phyloP scores from a whole-genome alignment of 2,888 invertebrate genomes.

The Salpingus planirostris region DNA sequence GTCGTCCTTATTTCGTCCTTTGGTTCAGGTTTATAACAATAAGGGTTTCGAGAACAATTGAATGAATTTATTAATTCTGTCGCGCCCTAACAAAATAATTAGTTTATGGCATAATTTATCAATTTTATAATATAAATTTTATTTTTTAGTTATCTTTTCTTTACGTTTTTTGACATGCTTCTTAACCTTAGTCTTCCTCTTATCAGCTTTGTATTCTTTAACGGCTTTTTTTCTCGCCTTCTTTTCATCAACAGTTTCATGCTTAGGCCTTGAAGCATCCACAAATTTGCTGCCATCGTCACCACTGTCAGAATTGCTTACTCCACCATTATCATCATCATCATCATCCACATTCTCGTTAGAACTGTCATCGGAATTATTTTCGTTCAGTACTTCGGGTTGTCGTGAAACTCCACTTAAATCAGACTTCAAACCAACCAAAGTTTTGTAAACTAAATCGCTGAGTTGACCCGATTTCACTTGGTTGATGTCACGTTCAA shows the following conservation, averaged over 20 bases:
- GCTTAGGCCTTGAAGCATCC: conserved; percentile 59
- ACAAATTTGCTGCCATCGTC: conserved; percentile 49
- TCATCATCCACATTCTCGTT: conserved; percentile 30
- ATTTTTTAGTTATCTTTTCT: too few relatives aligned
- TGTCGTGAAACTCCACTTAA: conserved; percentile 61
- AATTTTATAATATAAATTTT: too few relatives aligned
- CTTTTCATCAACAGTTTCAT: conserved; percentile 74
- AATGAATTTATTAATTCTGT: too few relatives aligned
- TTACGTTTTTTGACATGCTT: too few relatives aligned
- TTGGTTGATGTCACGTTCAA: conserved; percentile 76
- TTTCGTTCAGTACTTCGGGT: conserved; percentile 54
- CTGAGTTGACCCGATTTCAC: conserved; percentile 64
- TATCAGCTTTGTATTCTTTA: conserved; percentile 82
- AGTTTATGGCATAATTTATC: too few relatives aligned
- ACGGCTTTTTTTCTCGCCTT: conserved; percentile 79
- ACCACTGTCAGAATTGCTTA: conserved; percentile 43
- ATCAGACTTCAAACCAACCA: conserved; percentile 75
- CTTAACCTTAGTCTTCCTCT: conserved; percentile 79
- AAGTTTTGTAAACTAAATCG: conserved; percentile 75
- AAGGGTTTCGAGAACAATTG: too few relatives aligned
- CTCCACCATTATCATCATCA: conserved; percentile 31
- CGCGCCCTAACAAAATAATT: too few relatives aligned
- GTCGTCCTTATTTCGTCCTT: too few relatives aligned
- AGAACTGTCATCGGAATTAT: conserved; percentile 29
- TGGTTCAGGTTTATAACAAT: too few relatives aligned